These are phyloP conservation scores for Steromphala cineraria DNA, from an alignment of 2,888 invertebrate genomes.

Conservation along the genomic window DNA sequence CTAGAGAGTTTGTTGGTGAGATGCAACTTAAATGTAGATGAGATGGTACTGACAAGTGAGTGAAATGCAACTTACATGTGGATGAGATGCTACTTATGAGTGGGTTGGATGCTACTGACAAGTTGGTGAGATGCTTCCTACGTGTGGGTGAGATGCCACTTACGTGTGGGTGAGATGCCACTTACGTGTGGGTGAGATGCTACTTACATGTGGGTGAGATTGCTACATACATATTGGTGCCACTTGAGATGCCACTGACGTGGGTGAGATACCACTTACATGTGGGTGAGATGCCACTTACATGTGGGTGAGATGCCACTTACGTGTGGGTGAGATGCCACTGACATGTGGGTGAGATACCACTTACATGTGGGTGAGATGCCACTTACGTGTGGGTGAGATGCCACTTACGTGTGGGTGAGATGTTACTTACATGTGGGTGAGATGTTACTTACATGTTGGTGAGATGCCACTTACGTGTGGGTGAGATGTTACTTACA, in stretches of 20 bases:
- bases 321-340: background rate
- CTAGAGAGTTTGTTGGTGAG: no score
- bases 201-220: background rate
- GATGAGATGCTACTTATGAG: background rate
- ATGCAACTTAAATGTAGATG: conserved; percentile 37
- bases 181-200: background rate
- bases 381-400: background rate
- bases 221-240: background rate
- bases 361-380: background rate
- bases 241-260: background rate
- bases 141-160: no score
- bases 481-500: conserved; percentile 35
- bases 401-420: background rate
- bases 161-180: background rate
- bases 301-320: background rate
- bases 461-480: conserved; percentile 34
- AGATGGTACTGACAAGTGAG: conserved; percentile 32
- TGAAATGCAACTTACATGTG: conserved; percentile 11
- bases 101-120: no score
- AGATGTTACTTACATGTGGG: background rate
- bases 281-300: background rate
- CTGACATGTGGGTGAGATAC: background rate
- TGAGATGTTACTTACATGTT: background rate
- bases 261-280: background rate
- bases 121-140: no score